These are phyloP conservation scores for Octomys mimax DNA, from an alignment of 2,797 vertebrate genomes.

Conservation along the genomic window DNA sequence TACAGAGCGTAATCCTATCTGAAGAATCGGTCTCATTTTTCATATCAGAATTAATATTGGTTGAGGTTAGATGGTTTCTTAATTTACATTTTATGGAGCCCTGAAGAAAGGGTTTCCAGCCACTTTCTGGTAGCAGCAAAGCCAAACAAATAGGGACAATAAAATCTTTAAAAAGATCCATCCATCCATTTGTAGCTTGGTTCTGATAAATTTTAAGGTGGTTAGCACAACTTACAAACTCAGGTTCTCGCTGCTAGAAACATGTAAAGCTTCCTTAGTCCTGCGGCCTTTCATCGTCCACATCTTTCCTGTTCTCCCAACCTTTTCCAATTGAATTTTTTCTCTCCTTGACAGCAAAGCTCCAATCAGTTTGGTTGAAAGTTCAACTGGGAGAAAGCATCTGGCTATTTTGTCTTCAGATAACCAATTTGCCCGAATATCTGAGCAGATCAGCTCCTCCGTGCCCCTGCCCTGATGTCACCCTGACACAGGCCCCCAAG, in stretches of 20 bases:
- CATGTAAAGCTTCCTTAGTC: background rate
- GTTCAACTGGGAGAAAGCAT: constrained; percentile 17
- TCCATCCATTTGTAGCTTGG: background rate
- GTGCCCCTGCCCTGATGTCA: background rate
- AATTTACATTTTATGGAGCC: constrained; percentile 6
- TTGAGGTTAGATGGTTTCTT: constrained; percentile 46
- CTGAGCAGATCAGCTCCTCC: background rate
- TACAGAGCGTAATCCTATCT: background rate
- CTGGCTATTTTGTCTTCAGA: constrained; percentile 23
- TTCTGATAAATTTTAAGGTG: background rate
- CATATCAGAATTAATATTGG: constrained; percentile 49
- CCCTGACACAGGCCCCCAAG: background rate
- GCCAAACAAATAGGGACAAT: background rate
- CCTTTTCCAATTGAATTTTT: constrained; percentile 58
- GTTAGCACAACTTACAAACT: constrained; percentile 46
- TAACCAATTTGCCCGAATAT: background rate
- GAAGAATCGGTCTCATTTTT: constrained; percentile 60
- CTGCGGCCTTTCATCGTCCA: background rate
- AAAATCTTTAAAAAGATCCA: background rate
- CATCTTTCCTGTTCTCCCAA: background rate
- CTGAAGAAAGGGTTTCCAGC: background rate
- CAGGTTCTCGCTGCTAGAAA: constrained; percentile 23
- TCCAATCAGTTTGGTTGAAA: constrained; percentile 34
- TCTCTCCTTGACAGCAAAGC: constrained; percentile 56
- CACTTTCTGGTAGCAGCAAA: background rate